Evolutionary conservation across 2,113 vertebrate genomes (phyloP), one percentile per base, ranked within the genome.

Genomic region (Sinocyclocheilus rhinocerous): DNA sequence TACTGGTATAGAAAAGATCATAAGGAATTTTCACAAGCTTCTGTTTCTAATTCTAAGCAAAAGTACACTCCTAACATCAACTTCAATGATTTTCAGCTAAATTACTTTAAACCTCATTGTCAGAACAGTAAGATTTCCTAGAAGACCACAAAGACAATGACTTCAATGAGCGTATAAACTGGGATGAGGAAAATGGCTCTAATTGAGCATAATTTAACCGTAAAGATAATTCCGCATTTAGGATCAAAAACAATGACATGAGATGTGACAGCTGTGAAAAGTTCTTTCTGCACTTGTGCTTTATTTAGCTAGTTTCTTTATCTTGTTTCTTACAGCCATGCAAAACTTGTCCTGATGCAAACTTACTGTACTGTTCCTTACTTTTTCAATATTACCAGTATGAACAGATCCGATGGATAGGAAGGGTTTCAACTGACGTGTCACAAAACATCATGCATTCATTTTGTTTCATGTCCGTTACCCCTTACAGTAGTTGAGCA

Each of bases 161-260:
- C 83, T 84, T 52, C 86, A 86, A 76, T 81, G 82, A 86, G 85
- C 81, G 18, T 26, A 81, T 88, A 86, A 88, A 77, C 39, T 50
- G n/a, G 75, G 84, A 86, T 61, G 39, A 15, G n/a, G 72, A 75
- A 48, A 48, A 24, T 75, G 84, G 55, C 87, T 86, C 24, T 86
- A 88, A 88, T 88, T 86, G 83, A 82, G 65, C 24, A 42, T 72
- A 80, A 79, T 73, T 86, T 79, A 63, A 52, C 80, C 72, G n/a
- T 88, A 84, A 77, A 83, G 87, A 85, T 83, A 88, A 88, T 85
- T 85, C 55, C 59, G 48, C 77, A 48, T 83, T 65, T 61, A 65
- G 78, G 63, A 73, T 86, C 26, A 79, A 79, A 67, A 63, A 86
- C 72, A 88, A 85, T 72, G 72, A 65, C 70, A 65, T 72, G 63